Conservation (phyloP, 2,797 vertebrate species). For the Artibeus lituratus region DNA sequence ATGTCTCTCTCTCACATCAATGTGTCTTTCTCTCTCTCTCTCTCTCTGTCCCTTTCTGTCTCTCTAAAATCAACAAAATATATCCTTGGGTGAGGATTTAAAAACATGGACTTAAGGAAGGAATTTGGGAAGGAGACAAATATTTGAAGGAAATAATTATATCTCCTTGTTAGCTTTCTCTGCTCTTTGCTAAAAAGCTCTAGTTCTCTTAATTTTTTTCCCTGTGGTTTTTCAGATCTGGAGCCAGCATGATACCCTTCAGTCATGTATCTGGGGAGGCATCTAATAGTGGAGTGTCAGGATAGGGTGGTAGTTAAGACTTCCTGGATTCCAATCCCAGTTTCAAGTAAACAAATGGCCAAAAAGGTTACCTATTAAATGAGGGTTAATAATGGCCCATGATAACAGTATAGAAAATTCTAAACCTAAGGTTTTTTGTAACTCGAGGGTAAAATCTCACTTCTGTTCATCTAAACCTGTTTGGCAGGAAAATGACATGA, state of each 20-base stretch:
- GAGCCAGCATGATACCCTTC: background rate
- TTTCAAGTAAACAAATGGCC: background rate
- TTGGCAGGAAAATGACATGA: background rate
- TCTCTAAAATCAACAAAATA: background rate
- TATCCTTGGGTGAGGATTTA: background rate
- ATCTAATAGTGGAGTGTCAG: too few relatives aligned
- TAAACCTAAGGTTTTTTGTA: background rate
- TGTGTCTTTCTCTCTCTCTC: background rate
- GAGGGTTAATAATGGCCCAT: background rate
- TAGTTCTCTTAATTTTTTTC: background rate
- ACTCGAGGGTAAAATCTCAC: background rate
- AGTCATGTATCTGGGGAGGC: background rate
- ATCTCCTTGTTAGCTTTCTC: background rate
- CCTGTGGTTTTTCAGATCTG: background rate
- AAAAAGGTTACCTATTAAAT: background rate
- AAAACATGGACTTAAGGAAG: background rate
- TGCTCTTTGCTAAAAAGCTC: background rate
- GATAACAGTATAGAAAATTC: background rate
- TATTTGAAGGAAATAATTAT: background rate
- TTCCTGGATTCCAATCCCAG: background rate
- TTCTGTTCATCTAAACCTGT: background rate
- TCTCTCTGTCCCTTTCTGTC: background rate
- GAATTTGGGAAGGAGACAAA: background rate
- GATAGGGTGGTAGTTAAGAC: background rate
- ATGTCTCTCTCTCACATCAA: background rate